phyloP scores from a whole-genome alignment of 2,113 vertebrate genomes.

The Nibea albiflora region DNA sequence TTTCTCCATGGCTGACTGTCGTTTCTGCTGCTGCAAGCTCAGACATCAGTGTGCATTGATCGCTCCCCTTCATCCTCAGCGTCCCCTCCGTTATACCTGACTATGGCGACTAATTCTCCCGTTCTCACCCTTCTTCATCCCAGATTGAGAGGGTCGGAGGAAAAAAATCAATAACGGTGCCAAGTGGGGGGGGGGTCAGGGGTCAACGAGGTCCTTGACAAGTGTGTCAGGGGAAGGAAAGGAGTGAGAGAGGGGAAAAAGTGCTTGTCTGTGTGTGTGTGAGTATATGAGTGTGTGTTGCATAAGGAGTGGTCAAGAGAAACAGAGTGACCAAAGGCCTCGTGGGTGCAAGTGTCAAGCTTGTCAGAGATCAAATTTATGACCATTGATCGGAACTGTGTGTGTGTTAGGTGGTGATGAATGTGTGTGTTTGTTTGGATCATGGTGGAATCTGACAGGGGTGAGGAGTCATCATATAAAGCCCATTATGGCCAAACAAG shows the following conservation, averaged over 20 bases:
- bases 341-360: constrained; percentile 84
- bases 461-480: constrained; percentile 82
- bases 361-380: constrained; percentile 92
- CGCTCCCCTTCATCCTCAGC: constrained; percentile 83
- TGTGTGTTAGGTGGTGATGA: constrained; percentile 50
- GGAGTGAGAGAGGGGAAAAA: constrained; percentile 73
- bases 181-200: constrained; percentile 87
- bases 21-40: constrained; percentile 82
- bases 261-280: constrained; percentile 24
- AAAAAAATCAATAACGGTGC: constrained; percentile 88
- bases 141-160: constrained; percentile 87
- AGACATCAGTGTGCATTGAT: constrained; percentile 89
- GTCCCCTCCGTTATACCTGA: constrained; percentile 82
- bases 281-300: constrained; percentile 53
- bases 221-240: constrained; percentile 88
- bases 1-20: constrained; percentile 73
- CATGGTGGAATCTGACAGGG: constrained; percentile 75
- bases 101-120: constrained; percentile 80
- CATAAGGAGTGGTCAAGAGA: constrained; percentile 71
- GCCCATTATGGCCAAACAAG: constrained; percentile 72
- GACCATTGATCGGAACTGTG: constrained; percentile 87
- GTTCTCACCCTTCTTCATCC: constrained; percentile 84
- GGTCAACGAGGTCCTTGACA: constrained; percentile 93
- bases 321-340: constrained; percentile 76
- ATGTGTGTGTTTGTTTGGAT: constrained; percentile 65